These are phyloP conservation scores for Pollicipes pollicipes DNA, from an alignment of 1,140 invertebrate species.

Conservation along the genomic window DNA sequence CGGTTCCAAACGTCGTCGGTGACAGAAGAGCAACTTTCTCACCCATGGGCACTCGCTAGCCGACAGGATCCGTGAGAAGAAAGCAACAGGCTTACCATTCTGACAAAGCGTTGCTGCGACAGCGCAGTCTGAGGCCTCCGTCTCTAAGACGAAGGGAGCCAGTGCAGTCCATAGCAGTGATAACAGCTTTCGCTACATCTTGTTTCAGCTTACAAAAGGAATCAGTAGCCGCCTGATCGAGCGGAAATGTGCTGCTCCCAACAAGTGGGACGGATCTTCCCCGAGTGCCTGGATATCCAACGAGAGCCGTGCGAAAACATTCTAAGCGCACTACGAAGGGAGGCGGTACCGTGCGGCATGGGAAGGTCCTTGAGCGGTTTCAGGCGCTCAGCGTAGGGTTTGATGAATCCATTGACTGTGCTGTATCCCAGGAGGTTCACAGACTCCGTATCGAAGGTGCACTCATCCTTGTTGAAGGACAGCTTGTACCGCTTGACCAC, in stretches of 20 bases:
- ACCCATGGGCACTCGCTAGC: too few relatives aligned
- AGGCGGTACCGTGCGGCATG: conserved; percentile 6
- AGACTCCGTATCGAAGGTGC: neutral
- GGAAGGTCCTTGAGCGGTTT: conserved; percentile 10
- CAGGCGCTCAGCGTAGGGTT: conserved; percentile 13
- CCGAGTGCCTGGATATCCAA: conserved; percentile 7
- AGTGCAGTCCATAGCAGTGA: conserved; percentile 4
- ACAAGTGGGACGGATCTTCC: conserved; percentile 9
- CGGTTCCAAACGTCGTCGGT: too few relatives aligned
- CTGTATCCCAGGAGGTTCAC: conserved; percentile 11
- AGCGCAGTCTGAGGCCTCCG: conserved; percentile 16
- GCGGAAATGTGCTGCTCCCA: conserved; percentile 5
- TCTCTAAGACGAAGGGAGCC: conserved; percentile 8
- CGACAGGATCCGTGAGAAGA: conserved; percentile 15
- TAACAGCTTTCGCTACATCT: conserved; percentile 9
- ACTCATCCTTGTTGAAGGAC: conserved; percentile 7
- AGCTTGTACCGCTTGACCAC: conserved; percentile 1
- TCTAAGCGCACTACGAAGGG: conserved; percentile 7
- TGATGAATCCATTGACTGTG: conserved; percentile 5
- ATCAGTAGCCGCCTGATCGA: neutral
- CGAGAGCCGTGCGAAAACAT: conserved; percentile 13
- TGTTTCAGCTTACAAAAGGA: conserved; percentile 9
- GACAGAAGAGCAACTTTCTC: too few relatives aligned
- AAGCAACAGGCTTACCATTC: conserved; percentile 11
- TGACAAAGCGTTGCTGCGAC: conserved; percentile 17